Conservation (phyloP, 2,888 invertebrate genomes). For the Mythimna impura region DNA sequence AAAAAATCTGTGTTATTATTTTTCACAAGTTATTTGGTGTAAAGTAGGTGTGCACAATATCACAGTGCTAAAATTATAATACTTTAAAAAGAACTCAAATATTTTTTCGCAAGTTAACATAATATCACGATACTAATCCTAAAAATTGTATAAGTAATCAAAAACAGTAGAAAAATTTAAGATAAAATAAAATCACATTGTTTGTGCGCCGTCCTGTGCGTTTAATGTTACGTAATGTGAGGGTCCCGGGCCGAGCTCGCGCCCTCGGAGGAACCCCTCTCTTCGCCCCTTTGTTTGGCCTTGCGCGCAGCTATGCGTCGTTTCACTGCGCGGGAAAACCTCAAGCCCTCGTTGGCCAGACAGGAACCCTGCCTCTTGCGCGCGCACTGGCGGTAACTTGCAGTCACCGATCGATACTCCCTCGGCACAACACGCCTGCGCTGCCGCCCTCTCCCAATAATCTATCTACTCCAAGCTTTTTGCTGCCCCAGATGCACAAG, state of each 20-base stretch:
- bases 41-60: constrained; percentile 31
- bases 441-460: constrained; percentile 55
- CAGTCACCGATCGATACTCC: constrained; percentile 66
- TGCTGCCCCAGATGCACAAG: constrained; percentile 77
- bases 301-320: constrained; percentile 67
- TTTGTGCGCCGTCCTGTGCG: constrained; percentile 91
- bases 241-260: constrained; percentile 80
- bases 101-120: constrained; percentile 84
- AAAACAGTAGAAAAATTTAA: constrained; percentile 86
- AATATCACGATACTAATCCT: constrained; percentile 87
- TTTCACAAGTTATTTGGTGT: constrained; percentile 26
- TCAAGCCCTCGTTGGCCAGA: constrained; percentile 45
- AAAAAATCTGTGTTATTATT: constrained; percentile 17
- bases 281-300: constrained; percentile 69
- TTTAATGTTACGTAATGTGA: constrained; percentile 89
- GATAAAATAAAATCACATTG: constrained; percentile 89
- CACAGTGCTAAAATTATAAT: constrained; percentile 77
- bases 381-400: constrained; percentile 54
- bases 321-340: constrained; percentile 66
- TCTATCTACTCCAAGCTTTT: constrained; percentile 65
- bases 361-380: constrained; percentile 35
- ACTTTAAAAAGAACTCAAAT: constrained; percentile 74
- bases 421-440: constrained; percentile 66
- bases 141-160: constrained; percentile 87
- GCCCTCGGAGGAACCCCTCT: constrained; percentile 73